Conservation (phyloP, 2,888 invertebrate species). For the Idaea biselata region DNA sequence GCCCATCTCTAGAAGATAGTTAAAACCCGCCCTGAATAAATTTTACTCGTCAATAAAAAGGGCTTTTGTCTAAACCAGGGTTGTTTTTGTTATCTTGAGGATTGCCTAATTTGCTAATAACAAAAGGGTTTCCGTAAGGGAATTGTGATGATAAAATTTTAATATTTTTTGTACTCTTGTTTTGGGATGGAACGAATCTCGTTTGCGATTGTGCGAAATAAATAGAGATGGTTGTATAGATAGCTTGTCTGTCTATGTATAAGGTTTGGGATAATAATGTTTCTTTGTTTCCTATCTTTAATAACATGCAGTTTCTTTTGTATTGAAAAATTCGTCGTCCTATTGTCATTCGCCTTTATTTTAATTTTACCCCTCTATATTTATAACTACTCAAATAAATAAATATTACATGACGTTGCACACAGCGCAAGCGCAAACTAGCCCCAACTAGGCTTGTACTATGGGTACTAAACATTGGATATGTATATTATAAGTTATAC, state of each 20-base stretch:
- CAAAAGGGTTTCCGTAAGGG: conserved; percentile 74
- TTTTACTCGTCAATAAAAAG: conserved; percentile 74
- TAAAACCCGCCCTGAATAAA: conserved; percentile 74
- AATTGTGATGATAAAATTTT: conserved; percentile 66
- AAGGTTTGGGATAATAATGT: conserved; percentile 32
- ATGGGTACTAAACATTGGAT: no score
- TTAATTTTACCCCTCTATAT: no score
- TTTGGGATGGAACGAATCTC: conserved; percentile 26
- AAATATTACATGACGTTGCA: no score
- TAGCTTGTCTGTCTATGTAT: conserved; percentile 30
- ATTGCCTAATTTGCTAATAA: conserved; percentile 81
- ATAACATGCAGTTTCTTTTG: neutral
- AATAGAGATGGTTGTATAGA: conserved; percentile 48
- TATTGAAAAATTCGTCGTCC: no score
- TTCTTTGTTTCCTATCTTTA: conserved; percentile 18
- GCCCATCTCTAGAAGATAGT: no score
- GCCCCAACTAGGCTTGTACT: no score
- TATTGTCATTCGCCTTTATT: no score
- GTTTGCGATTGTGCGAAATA: conserved; percentile 33
- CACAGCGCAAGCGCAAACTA: no score
- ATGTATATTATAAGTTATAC: no score
- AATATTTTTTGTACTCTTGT: conserved; percentile 49
- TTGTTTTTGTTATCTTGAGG: conserved; percentile 81
- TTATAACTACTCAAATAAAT: no score
- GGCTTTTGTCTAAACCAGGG: conserved; percentile 75